Evolutionary conservation across 1,140 invertebrate genomes (phyloP), one percentile per base, ranked within the genome.

Genomic region (Drosophila mojavensis): DNA sequence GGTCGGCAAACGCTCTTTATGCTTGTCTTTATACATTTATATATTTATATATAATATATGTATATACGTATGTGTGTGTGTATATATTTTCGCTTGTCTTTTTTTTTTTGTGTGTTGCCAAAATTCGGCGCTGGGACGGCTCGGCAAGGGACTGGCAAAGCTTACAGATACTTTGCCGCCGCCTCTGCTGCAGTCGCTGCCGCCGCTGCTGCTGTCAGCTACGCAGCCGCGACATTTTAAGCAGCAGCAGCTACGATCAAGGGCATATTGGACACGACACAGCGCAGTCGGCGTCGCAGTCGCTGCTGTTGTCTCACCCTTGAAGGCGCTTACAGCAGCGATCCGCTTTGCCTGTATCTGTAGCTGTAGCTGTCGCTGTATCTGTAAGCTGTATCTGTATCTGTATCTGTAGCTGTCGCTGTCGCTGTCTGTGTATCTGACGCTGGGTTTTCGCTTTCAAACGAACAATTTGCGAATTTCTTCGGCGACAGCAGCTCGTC

Each of bases 401-500:
- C 66, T 88, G 60, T 61, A 71, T 75, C 69, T 80, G 67, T 64
- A 6, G 7, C 33, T 66, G 69, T 80, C 67, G 79, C 66, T 88
- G 60, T 62, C 30, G 50, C 53, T 56, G 61, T 61, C 67, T 78
- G 65, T 66, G 69, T 80, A 72, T 83, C 66, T 88, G 60, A 61
- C 66, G 67, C 62, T 47, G 43, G 81, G 81, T 90, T 90, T 90
- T 90, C 86, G 86, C 86, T 90, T 90, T 90, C 86, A 90, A 90
- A 90, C 71, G 75, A 70, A 65, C 77, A 88, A 90, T 90, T 89
- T 84, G 81, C 84, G 84, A 89, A 89, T 89, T 89, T 84, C 77
- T 77, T 88, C 64, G 72, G 83, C 77, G 80, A 60, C 64, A 50
- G 63, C 64, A 60, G 75, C 66, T 51, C 30, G 53, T 55, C 53